A percentile compares a stretch with the other conserved stretches of the same genome.
Conservation (phyloP, 2,888 invertebrate genomes). For the Ferrisia virgata region DNA sequence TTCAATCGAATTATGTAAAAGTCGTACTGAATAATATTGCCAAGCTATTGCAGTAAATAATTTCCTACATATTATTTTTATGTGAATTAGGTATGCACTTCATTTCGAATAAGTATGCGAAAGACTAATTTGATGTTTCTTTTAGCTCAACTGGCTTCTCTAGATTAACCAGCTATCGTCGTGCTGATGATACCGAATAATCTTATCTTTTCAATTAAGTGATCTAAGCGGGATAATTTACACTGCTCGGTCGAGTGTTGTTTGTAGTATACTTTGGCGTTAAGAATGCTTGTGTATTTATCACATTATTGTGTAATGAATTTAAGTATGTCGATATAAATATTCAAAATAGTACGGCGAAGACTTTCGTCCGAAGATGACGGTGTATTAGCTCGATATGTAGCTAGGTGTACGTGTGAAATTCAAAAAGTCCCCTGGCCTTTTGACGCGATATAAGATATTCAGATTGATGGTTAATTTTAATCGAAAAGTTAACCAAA, state of each 20-base stretch:
- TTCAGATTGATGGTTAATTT: too few species aligned
- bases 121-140: not conserved
- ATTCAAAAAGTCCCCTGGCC: too few species aligned
- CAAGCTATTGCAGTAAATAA: too few species aligned
- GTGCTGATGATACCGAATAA: not conserved
- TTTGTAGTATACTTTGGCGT: not conserved
- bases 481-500: too few species aligned
- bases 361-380: not conserved
- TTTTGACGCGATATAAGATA: too few species aligned
- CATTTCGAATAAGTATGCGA: not conserved
- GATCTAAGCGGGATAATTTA: constrained; percentile 2
- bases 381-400: not conserved
- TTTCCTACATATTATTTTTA: too few species aligned
- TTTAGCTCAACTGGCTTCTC: not conserved
- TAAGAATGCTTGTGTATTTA: not conserved
- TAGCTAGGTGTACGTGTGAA: not conserved
- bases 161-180: not conserved
- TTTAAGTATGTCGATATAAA: not conserved
- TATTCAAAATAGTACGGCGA: not conserved
- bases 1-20: too few species aligned
- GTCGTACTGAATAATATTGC: too few species aligned
- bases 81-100: too few species aligned
- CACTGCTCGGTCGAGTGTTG: not conserved
- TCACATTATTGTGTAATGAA: not conserved
- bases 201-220: constrained; percentile 21